Evolutionary conservation across 2,797 vertebrate genomes (phyloP), one percentile per base, ranked within the genome.

Genomic region (Phaenicophaeus curvirostris): DNA sequence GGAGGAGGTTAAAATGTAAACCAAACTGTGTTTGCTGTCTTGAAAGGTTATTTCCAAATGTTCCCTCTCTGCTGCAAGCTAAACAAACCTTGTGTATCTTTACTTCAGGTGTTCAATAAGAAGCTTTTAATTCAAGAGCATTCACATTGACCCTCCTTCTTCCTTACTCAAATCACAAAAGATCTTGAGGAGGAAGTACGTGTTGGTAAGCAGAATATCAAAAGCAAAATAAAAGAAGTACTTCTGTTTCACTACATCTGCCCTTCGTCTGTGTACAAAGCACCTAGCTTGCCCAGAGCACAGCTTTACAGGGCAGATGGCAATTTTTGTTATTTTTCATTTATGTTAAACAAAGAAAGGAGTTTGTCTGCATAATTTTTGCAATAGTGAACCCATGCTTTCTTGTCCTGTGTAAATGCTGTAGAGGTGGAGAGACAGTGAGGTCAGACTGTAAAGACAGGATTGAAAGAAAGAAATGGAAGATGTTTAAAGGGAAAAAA

Each of bases 91-190:
- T 93, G 79, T 97, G 88, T 94, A 90, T 86, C 61, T 95, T 76
- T 61, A 65, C 39, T 86, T 93, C 50, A 87, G 79, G 82, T 90
- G 42, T 93, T 81, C 48, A 76, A 41, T 79, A 81, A 97, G 89
- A 95, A 95, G 71, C 39, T 95, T 94, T 89, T 72, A 76, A 85
- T 96, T 87, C 54, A 94, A 96, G 83, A 13, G 20, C 33, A 66
- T 41, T 93, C 41, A 59, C 7, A 73, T 28, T 87, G 80, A 44
- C 30, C 33, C 35, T 86, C 81, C 82, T 57, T 72, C 87, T 96
- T 97, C 92, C 95, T 93, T 96, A 90, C 87, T 97, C 91, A 84
- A 90, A 78, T 95, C 90, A 95, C 92, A 91, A 90, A 96, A 89
- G 79, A 84, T 54, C 74, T 78, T 3, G n/a, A 95, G 62, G 27